Conservation (phyloP, 2,797 vertebrate species). For the Rhyacichthys aspro region DNA sequence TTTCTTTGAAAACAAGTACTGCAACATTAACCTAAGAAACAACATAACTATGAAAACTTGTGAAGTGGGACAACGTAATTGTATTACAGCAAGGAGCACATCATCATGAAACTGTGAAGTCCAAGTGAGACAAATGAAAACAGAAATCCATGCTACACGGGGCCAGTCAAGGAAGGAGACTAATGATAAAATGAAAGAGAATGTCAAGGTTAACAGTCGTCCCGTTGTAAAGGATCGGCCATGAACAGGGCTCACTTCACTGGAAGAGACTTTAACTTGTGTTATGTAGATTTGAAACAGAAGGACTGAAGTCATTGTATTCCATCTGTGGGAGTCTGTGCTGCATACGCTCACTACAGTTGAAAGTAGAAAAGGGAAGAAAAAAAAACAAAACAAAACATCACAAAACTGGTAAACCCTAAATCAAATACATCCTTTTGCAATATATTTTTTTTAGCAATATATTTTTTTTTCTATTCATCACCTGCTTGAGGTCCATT, state of each 20-base stretch:
- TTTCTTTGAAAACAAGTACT: constrained; percentile 12
- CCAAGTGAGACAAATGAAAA: constrained; percentile 35
- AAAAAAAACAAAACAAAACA: background rate
- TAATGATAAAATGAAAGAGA: constrained; percentile 20
- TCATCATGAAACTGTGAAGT: constrained; percentile 33
- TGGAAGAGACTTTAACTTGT: constrained; percentile 29
- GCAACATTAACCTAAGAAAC: constrained; percentile 46
- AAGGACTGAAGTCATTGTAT: constrained; percentile 37
- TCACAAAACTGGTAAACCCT: background rate
- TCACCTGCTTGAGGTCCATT: no score
- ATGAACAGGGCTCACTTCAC: background rate
- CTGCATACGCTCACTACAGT: background rate
- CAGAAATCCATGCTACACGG: constrained; percentile 25
- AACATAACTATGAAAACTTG: constrained; percentile 29
- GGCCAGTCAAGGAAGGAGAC: constrained; percentile 22
- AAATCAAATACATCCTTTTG: no score
- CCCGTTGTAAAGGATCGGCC: constrained; percentile 8
- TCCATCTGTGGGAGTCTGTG: constrained; percentile 24
- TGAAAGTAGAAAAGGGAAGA: background rate
- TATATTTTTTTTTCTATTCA: no score
- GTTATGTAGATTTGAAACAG: constrained; percentile 48
- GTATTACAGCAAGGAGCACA: constrained; percentile 29
- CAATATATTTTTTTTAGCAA: no score
- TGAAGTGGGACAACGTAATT: constrained; percentile 26
- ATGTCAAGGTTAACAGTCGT: constrained; percentile 34